Conservation (phyloP, 2,113 vertebrate genomes). For the Paramormyrops kingsleyae region DNA sequence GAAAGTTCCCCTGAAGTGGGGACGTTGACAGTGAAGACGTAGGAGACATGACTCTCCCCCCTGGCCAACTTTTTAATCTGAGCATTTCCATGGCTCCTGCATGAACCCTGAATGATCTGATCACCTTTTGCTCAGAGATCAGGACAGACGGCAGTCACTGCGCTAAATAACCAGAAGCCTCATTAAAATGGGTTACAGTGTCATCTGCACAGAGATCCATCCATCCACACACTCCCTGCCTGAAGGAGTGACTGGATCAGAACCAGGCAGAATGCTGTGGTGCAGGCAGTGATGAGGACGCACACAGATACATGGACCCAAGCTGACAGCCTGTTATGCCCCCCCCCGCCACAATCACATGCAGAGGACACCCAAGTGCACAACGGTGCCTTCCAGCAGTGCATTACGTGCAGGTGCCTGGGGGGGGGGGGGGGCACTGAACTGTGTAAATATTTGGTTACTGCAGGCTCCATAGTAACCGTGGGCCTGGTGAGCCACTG, state of each 20-base stretch:
- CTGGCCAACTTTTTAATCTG: not conserved
- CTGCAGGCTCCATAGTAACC: not conserved
- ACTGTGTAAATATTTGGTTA: slow-evolving; percentile 12
- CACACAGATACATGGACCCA: not conserved
- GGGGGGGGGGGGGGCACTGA: not conserved
- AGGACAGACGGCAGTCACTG: not conserved
- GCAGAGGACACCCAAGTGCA: not conserved
- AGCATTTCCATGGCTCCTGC: not conserved
- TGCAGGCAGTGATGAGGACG: not conserved
- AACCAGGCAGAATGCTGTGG: not conserved
- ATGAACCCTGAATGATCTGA: not conserved
- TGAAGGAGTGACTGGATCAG: not conserved
- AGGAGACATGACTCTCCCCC: too few species aligned
- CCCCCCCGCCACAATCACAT: not conserved
- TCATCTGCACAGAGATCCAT: not conserved
- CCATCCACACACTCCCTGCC: not conserved
- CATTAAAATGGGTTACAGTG: not conserved
- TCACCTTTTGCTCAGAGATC: not conserved
- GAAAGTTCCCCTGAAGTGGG: too few species aligned
- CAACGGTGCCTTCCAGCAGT: not conserved
- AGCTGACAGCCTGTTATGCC: not conserved
- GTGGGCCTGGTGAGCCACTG: not conserved
- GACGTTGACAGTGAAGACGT: too few species aligned
- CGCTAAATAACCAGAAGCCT: not conserved
- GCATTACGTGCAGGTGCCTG: not conserved